Evolutionary conservation across 2,797 vertebrate genomes (phyloP).

Genomic region (Chromobotia macracanthus): DNA sequence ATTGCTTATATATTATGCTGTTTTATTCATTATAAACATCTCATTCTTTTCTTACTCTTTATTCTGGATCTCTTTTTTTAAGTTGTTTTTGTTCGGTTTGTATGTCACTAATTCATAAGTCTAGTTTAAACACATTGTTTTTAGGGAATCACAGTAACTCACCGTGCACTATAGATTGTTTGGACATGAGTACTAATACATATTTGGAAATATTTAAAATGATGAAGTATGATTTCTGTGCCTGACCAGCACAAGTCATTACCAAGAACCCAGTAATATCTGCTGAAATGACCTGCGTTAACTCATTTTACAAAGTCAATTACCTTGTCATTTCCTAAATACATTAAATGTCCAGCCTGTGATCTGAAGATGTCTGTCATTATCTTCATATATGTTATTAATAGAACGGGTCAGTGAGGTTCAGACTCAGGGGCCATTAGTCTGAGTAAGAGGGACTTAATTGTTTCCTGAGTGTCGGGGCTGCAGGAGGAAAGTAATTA

Average conservation of each 20-base stretch:
- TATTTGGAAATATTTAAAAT: background rate
- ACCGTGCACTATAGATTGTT: background rate
- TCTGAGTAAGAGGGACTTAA: slow-evolving; percentile 75
- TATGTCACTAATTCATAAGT: too few species aligned
- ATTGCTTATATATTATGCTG: too few species aligned
- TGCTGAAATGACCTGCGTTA: slow-evolving; percentile 1
- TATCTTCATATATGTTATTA: slow-evolving; percentile 78
- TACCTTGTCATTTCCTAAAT: slow-evolving; percentile 49
- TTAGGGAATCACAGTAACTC: background rate
- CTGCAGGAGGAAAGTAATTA: slow-evolving; percentile 76
- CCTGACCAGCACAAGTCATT: slow-evolving; percentile 28
- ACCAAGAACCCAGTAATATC: background rate
- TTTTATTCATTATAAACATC: too few species aligned
- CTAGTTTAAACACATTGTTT: too few species aligned
- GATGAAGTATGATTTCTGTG: background rate
- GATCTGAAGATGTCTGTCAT: slow-evolving; percentile 68
- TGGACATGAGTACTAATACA: background rate
- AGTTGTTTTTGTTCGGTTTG: too few species aligned
- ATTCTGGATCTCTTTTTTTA: too few species aligned
- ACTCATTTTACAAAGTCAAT: slow-evolving; percentile 29
- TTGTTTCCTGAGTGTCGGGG: slow-evolving; percentile 71
- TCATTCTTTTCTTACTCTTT: too few species aligned
- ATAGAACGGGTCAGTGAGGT: slow-evolving; percentile 77
- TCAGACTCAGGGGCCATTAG: slow-evolving; percentile 78
- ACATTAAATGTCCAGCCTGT: slow-evolving; percentile 67